Conservation (phyloP, 2,888 invertebrate species). For the Acrobasis suavella region DNA sequence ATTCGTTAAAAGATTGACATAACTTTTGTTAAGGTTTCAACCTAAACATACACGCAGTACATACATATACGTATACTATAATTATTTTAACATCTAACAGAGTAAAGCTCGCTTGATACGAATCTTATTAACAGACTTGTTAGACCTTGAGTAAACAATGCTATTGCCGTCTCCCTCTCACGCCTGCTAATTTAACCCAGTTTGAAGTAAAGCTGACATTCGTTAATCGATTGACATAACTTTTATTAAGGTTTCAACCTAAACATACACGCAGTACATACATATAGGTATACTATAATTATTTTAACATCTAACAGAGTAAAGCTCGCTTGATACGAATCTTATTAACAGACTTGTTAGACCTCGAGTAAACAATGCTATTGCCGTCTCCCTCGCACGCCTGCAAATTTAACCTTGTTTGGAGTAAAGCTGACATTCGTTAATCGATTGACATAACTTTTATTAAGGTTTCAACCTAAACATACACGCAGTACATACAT, state of each 20-base stretch:
- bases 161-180: conserved; percentile 24
- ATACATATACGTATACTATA: too few species aligned
- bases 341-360: conserved; percentile 45
- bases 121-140: conserved; percentile 44
- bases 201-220: background rate
- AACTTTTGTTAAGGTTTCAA: conserved; percentile 23
- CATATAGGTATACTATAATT: too few species aligned
- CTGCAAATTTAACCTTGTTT: conserved; percentile 17
- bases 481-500: too few species aligned
- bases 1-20: too few species aligned
- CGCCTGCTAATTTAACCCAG: conserved; percentile 22
- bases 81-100: too few species aligned
- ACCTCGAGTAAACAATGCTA: conserved; percentile 42
- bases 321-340: conserved; percentile 8
- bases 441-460: too few species aligned
- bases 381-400: conserved; percentile 25
- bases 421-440: background rate
- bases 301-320: too few species aligned
- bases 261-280: too few species aligned
- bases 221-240: too few species aligned
- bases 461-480: conserved; percentile 23
- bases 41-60: too few species aligned
- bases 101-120: too few species aligned
- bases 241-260: conserved; percentile 23
- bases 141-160: conserved; percentile 43